Evolutionary conservation across 2,888 invertebrate species (phyloP).

Genomic region (Sinohyriopsis cumingii): DNA sequence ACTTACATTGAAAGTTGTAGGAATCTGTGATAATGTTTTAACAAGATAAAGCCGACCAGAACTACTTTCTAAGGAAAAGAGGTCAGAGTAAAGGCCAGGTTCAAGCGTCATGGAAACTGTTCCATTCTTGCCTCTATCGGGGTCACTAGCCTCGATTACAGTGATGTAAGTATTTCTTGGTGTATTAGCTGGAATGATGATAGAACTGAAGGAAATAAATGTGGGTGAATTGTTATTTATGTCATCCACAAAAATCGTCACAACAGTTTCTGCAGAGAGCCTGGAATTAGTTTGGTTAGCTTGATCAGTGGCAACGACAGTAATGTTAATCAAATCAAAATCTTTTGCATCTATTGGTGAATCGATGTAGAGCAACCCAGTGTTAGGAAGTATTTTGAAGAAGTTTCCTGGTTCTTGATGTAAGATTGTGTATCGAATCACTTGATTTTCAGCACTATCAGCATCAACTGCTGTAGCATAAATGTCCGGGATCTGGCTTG

Average conservation of each 20-base stretch:
- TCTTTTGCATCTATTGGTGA: constrained; percentile 91
- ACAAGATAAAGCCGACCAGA: constrained; percentile 39
- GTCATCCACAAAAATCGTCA: constrained; percentile 88
- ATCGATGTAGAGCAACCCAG: constrained; percentile 91
- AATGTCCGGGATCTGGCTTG: constrained; percentile 84
- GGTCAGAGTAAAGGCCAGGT: constrained; percentile 16
- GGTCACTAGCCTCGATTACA: constrained; percentile 84
- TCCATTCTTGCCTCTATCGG: constrained; percentile 93
- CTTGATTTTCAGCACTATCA: constrained; percentile 90
- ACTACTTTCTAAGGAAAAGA: constrained; percentile 34
- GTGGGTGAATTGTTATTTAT: constrained; percentile 93
- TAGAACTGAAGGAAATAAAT: constrained; percentile 85
- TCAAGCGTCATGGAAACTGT: constrained; percentile 86
- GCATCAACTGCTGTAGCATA: constrained; percentile 91
- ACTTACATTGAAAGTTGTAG: constrained; percentile 37
- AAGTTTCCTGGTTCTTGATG: constrained; percentile 89
- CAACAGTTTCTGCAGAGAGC: constrained; percentile 90
- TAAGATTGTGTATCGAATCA: constrained; percentile 85
- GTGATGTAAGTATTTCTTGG: constrained; percentile 81
- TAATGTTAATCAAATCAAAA: constrained; percentile 89
- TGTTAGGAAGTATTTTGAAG: constrained; percentile 83
- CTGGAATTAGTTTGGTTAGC: constrained; percentile 83
- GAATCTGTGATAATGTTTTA: constrained; percentile 24
- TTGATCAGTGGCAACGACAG: constrained; percentile 91
- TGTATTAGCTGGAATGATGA: constrained; percentile 75